Evolutionary conservation across 2,113 vertebrate species (phyloP).

Genomic region (Aegithalos caudatus): DNA sequence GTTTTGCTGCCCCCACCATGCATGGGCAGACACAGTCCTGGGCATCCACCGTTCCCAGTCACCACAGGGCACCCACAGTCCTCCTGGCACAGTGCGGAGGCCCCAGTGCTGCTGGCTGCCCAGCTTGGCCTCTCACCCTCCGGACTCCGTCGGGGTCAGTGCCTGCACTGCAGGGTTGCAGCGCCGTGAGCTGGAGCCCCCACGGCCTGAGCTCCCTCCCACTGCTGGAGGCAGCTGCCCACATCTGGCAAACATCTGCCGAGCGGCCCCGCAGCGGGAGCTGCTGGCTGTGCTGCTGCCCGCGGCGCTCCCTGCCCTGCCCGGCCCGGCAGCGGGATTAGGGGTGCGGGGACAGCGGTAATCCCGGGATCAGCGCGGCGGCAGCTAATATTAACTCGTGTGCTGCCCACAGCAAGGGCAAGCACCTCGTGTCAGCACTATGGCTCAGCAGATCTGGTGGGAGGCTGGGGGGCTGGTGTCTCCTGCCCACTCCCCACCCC

Average conservation of each 20-base stretch:
- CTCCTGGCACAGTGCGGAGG: background rate
- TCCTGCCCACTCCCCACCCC: background rate
- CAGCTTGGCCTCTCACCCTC: background rate
- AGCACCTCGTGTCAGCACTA: background rate
- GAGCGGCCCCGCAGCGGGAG: background rate
- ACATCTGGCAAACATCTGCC: constrained; percentile 56
- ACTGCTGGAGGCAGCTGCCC: background rate
- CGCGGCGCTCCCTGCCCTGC: background rate
- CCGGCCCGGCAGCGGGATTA: background rate
- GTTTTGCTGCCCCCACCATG: background rate
- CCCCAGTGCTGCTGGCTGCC: background rate
- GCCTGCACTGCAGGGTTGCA: fast-evolving
- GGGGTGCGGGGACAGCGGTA: constrained; percentile 34
- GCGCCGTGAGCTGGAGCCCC: background rate
- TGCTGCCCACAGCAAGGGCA: constrained; percentile 58
- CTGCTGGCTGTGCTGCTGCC: background rate
- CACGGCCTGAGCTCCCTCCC: background rate
- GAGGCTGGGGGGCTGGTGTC: fast-evolving
- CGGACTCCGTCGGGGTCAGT: fast-evolving
- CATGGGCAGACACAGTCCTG: fast-evolving
- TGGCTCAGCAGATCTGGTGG: background rate
- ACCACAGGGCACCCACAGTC: fast-evolving
- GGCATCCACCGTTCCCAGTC: background rate
- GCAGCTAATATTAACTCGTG: constrained; percentile 63
- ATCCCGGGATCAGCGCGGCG: constrained; percentile 60